Conservation (phyloP, 2,888 invertebrate species). For the Andrena fulva region DNA sequence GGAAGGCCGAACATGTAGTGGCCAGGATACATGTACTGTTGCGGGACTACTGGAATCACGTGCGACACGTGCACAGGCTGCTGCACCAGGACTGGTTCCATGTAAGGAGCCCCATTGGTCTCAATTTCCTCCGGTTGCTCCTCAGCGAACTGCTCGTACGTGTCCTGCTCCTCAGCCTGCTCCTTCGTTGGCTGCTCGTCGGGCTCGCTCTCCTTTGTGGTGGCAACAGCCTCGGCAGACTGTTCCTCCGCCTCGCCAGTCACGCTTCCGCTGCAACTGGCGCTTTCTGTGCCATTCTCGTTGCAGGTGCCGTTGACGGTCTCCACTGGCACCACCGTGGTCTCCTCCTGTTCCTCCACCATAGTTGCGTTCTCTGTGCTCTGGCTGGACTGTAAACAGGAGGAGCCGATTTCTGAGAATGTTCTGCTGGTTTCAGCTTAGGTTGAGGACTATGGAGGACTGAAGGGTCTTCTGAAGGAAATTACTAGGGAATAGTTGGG, state of each 20-base stretch:
- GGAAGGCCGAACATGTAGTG: slow-evolving; percentile 86
- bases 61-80: slow-evolving; percentile 80
- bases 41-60: slow-evolving; percentile 76
- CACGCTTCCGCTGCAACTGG: slow-evolving; percentile 76
- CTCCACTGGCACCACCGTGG: slow-evolving; percentile 61
- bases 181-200: slow-evolving; percentile 32
- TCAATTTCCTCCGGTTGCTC: slow-evolving; percentile 57
- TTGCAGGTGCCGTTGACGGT: slow-evolving; percentile 64
- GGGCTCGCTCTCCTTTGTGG: slow-evolving; percentile 26
- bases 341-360: slow-evolving; percentile 67
- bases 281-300: slow-evolving; percentile 72
- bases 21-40: slow-evolving; percentile 85
- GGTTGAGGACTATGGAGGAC: background rate
- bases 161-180: slow-evolving; percentile 22
- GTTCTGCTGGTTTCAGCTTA: background rate
- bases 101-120: slow-evolving; percentile 55
- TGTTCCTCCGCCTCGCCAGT: slow-evolving; percentile 72
- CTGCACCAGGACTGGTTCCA: slow-evolving; percentile 64
- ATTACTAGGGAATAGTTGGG: background rate
- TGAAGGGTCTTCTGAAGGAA: background rate
- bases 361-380: slow-evolving; percentile 73
- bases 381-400: slow-evolving; percentile 58
- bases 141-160: slow-evolving; percentile 44
- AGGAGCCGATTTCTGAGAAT: background rate
- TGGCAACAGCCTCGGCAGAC: background rate